Conservation (phyloP, 2,888 invertebrate species). For the Stictocephala bisonia region DNA sequence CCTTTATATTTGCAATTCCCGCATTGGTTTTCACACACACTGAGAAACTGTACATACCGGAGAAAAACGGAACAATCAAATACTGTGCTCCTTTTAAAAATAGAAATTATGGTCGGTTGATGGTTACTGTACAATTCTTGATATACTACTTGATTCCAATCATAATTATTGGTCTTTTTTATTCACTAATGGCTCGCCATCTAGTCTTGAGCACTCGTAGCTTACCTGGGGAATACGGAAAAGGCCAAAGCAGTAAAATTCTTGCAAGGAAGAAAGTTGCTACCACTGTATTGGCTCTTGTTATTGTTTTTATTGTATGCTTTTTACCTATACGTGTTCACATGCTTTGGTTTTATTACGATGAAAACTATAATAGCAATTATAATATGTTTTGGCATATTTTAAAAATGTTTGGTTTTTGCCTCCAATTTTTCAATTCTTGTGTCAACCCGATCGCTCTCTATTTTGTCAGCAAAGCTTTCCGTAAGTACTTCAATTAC, state of each 20-base stretch:
- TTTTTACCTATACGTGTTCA: constrained; percentile 86
- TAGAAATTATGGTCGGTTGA: constrained; percentile 71
- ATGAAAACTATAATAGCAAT: constrained; percentile 72
- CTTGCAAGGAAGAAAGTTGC: constrained; percentile 68
- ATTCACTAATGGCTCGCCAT: constrained; percentile 88
- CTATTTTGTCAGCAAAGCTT: constrained; percentile 81
- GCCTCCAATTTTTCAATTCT: constrained; percentile 88
- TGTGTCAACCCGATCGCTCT: constrained; percentile 76
- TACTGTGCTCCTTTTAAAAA: constrained; percentile 81
- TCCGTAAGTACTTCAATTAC: constrained; percentile 78
- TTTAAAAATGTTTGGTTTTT: constrained; percentile 83
- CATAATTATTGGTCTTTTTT: constrained; percentile 84
- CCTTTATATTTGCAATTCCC: constrained; percentile 80
- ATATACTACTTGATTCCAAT: constrained; percentile 89
- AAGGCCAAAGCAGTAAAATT: constrained; percentile 64
- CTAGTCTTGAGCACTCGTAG: constrained; percentile 82
- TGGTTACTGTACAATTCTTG: constrained; percentile 73
- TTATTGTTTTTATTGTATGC: constrained; percentile 87
- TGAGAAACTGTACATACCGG: constrained; percentile 47
- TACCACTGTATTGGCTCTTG: constrained; percentile 90
- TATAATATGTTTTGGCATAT: constrained; percentile 82
- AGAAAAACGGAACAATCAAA: constrained; percentile 65
- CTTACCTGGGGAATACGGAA: constrained; percentile 80
- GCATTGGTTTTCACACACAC: constrained; percentile 72
- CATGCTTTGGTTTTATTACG: constrained; percentile 85